A percentile compares a stretch with the other conserved stretches of the same genome.
These are phyloP conservation scores for Nothura maculosa DNA, from an alignment of 2,797 vertebrate species.

Conservation along the genomic window DNA sequence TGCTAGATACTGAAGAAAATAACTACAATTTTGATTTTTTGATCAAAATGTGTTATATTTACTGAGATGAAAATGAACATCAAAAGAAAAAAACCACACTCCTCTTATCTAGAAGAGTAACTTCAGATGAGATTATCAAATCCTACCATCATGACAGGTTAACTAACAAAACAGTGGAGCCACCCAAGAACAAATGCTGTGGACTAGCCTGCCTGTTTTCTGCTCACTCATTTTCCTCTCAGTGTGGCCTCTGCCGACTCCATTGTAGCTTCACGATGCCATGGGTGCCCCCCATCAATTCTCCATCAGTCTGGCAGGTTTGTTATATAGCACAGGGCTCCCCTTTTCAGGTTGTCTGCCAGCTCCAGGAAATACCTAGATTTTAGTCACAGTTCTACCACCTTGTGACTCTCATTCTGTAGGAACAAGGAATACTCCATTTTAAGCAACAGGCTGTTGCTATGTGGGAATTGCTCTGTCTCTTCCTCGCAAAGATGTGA, in stretches of 20 bases:
- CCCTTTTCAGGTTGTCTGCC: constrained; percentile 44
- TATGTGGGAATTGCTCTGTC: constrained; percentile 18
- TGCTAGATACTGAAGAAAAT: not conserved
- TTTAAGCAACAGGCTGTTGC: constrained; percentile 39
- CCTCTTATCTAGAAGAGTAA: not conserved
- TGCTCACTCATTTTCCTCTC: constrained; percentile 13
- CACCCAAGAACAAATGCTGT: not conserved
- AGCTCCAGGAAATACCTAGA: not conserved
- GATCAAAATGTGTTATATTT: not conserved
- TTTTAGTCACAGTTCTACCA: not conserved
- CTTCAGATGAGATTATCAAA: not conserved
- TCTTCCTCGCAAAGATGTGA: not conserved
- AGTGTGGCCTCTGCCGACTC: constrained; percentile 36
- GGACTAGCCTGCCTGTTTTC: not conserved
- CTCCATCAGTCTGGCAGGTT: constrained; percentile 35
- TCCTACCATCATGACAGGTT: not conserved
- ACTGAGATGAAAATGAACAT: not conserved
- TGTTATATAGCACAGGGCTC: not conserved
- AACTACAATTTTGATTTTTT: not conserved
- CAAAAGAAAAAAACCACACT: not conserved
- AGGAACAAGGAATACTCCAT: constrained; percentile 38
- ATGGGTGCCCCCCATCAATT: constrained; percentile 27
- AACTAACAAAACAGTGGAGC: not conserved
- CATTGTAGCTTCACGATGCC: not conserved
- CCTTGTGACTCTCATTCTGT: constrained; percentile 9